Base-by-base conservation (phyloP, 1,140 invertebrate genomes). In the Euura lappo region DNA sequence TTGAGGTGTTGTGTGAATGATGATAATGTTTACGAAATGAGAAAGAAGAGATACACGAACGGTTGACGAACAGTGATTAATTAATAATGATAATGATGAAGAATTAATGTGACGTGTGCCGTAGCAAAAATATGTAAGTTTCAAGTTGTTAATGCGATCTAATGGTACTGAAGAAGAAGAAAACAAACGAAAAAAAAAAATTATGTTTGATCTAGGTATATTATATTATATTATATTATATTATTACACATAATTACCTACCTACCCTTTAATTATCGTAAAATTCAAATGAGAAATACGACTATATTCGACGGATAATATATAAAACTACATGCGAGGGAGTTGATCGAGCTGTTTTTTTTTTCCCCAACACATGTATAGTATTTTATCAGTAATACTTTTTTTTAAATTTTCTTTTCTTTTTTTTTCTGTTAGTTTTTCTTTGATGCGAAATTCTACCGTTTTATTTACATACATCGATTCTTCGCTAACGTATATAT, bases 11-110 rank as follows among this genome's bases (percentile, higher is more conserved):
- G 28, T 28, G 28, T 28, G 28, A 28, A 28, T 28, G 28, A 28
- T 28, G 28, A 28, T 28, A 28, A 28, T 28, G 1, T 28, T 0
- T 28, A 28, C 28, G 28, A 28, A 28, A 28, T 28, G 28, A 28
- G 28, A 28, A 28, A 28, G 28, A 28, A 28, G 28, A 28, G 28
- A 28, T 28, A 28, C 28, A 28, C 0, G 28, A 28, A 64, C 46
- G 72, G 75, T 68, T 74, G 74, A 69, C 73, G 72, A 77, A 79
- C 75, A 71, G 71, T 75, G 79, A 8, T 67, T 67, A 67, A 67
- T 44, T 42, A 69, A 69, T 79, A 77, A 73, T 75, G 75, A 79
- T 72, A 77, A 71, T 77, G 69, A 79, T 74, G 75, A 75, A 78
- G 4, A 44, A 8, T 44, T 76, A 70, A 65, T 78, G 78, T 75